Conservation (phyloP, 2,888 invertebrate genomes). For the Phlogophora meticulosa region DNA sequence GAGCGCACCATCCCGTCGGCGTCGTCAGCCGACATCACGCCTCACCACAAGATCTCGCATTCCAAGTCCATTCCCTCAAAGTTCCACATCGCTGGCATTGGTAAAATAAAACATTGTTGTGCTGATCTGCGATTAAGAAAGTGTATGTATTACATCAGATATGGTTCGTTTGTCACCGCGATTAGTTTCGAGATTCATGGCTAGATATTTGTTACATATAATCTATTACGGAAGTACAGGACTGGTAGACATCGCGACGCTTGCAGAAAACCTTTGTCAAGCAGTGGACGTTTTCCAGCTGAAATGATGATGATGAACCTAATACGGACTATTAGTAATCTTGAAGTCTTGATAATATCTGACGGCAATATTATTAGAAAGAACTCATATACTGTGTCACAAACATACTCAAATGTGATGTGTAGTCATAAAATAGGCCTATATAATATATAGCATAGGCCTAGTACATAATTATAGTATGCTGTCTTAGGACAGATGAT, state of each 20-base stretch:
- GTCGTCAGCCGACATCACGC: conserved; percentile 94
- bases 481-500: conserved; percentile 1
- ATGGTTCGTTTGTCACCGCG: conserved; percentile 52
- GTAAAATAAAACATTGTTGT: conserved; percentile 80
- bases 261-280: too few relatives aligned
- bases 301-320: too few relatives aligned
- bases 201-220: background rate
- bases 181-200: conserved; percentile 34
- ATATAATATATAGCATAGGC: too few relatives aligned
- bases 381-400: background rate
- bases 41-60: conserved; percentile 91
- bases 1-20: conserved; percentile 93
- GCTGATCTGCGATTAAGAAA: conserved; percentile 55
- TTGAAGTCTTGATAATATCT: background rate
- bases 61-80: conserved; percentile 89
- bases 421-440: background rate
- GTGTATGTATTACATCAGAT: conserved; percentile 45
- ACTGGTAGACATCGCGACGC: too few relatives aligned
- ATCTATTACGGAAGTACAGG: too few relatives aligned
- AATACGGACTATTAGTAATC: background rate
- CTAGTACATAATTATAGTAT: too few relatives aligned
- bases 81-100: conserved; percentile 93
- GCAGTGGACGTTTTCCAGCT: too few relatives aligned
- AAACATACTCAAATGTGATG: background rate
- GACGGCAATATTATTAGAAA: background rate